Evolutionary conservation across 2,888 invertebrate species (phyloP).

Genomic region (Periphyllus acericola): DNA sequence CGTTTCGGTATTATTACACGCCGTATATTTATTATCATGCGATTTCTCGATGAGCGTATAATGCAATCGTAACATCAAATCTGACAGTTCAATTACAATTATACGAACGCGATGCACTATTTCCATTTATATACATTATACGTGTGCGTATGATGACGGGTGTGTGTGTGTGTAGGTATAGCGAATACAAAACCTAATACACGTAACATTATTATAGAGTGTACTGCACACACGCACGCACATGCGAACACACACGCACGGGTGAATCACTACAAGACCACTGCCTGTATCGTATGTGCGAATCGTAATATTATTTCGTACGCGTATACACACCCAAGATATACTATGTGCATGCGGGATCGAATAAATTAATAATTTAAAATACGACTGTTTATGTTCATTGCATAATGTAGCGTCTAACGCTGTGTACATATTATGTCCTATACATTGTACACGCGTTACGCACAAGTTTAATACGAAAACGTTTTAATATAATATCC

Average conservation of each 20-base stretch:
- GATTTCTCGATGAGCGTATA: not conserved
- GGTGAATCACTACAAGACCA: not conserved
- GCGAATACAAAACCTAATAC: too few relatives aligned
- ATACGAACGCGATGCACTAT: not conserved
- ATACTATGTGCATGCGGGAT: not conserved
- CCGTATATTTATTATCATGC: not conserved
- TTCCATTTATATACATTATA: too few relatives aligned
- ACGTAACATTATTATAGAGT: too few relatives aligned
- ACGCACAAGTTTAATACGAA: not conserved
- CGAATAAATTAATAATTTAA: not conserved
- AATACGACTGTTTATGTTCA: not conserved
- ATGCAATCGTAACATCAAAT: conserved; percentile 17
- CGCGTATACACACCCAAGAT: not conserved
- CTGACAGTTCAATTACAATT: conserved; percentile 40
- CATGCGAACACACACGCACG: not conserved
- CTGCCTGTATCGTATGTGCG: too few relatives aligned
- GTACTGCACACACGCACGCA: not conserved
- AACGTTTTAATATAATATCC: not conserved
- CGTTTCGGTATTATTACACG: too few relatives aligned
- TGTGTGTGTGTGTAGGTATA: too few relatives aligned
- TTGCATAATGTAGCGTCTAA: not conserved
- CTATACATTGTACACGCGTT: not conserved
- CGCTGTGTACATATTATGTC: too few relatives aligned
- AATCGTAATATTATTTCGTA: too few relatives aligned
- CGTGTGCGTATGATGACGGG: too few relatives aligned